Evolutionary conservation across 2,888 invertebrate genomes (phyloP).

Genomic region (Netelia melanura): DNA sequence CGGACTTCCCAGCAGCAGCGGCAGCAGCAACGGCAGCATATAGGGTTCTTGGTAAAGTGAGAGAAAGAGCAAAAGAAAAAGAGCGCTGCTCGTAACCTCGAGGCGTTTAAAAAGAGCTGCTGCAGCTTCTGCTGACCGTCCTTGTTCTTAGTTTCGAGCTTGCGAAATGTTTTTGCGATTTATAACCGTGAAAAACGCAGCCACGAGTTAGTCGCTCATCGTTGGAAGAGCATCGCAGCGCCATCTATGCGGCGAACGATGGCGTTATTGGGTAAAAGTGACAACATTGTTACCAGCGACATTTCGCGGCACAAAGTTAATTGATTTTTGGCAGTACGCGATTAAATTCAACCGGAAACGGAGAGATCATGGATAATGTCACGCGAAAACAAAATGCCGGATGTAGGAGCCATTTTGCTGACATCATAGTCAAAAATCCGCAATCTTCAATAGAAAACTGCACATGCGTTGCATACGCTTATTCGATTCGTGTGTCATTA

Average conservation of each 20-base stretch:
- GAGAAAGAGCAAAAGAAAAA: slow-evolving; percentile 51
- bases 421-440: no score
- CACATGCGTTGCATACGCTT: no score
- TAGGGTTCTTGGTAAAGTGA: slow-evolving; percentile 71
- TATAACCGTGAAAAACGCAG: not conserved
- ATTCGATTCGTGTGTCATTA: not conserved
- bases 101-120: slow-evolving; percentile 50
- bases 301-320: not conserved
- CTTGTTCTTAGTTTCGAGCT: slow-evolving; percentile 30
- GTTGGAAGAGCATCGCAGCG: slow-evolving; percentile 12
- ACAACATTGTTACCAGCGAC: not conserved
- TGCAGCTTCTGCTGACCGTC: slow-evolving; percentile 50
- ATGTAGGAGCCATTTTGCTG: no score
- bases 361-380: no score
- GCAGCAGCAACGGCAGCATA: slow-evolving; percentile 34
- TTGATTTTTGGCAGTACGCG: no score
- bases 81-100: slow-evolving; percentile 20
- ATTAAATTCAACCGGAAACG: no score
- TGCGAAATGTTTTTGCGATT: slow-evolving; percentile 19
- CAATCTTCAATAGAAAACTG: no score
- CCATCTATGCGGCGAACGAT: not conserved
- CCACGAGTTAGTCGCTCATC: not conserved
- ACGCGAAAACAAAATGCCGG: no score
- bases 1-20: slow-evolving; percentile 72
- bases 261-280: not conserved